These are phyloP conservation scores for Gephyroberyx darwinii DNA, from an alignment of 2,797 vertebrate species.

Conservation along the genomic window DNA sequence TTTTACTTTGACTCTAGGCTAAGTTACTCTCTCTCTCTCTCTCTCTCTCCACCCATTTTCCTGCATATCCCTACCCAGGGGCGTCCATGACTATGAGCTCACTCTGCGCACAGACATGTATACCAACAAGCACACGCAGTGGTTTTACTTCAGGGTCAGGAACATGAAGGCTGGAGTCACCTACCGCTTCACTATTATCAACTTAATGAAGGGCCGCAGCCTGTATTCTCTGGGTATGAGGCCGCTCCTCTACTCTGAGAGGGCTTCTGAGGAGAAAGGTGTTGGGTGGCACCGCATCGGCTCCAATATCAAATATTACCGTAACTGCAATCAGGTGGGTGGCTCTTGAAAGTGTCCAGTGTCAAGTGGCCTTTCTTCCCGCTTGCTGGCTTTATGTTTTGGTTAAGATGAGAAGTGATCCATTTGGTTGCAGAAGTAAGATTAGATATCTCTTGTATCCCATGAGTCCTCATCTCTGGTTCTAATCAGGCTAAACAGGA, in stretches of 20 bases:
- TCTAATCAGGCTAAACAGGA: constrained; percentile 61
- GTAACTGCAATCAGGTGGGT: constrained; percentile 64
- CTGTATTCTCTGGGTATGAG: constrained; percentile 89
- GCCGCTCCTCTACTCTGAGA: constrained; percentile 91
- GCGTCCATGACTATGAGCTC: constrained; percentile 87
- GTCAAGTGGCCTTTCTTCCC: no score
- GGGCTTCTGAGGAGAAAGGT: constrained; percentile 72
- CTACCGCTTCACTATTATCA: constrained; percentile 92
- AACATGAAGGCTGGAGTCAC: constrained; percentile 84
- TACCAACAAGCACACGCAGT: constrained; percentile 93
- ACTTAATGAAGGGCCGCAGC: constrained; percentile 91
- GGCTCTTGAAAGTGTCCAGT: background rate
- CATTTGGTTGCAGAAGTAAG: background rate
- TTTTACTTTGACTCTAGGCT: background rate
- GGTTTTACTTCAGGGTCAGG: constrained; percentile 95
- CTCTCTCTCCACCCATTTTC: background rate
- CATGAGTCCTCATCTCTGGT: constrained; percentile 12
- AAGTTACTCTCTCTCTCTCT: background rate
- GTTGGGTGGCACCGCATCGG: constrained; percentile 88
- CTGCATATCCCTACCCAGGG: constrained; percentile 72
- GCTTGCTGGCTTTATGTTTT: no score
- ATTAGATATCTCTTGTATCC: background rate
- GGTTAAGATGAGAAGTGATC: no score
- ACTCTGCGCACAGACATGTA: constrained; percentile 89
- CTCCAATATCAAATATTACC: constrained; percentile 84